Evolutionary conservation across 1,140 invertebrate species (phyloP), one percentile per base, ranked within the genome.

Genomic region (Drosophila lacertosa): DNA sequence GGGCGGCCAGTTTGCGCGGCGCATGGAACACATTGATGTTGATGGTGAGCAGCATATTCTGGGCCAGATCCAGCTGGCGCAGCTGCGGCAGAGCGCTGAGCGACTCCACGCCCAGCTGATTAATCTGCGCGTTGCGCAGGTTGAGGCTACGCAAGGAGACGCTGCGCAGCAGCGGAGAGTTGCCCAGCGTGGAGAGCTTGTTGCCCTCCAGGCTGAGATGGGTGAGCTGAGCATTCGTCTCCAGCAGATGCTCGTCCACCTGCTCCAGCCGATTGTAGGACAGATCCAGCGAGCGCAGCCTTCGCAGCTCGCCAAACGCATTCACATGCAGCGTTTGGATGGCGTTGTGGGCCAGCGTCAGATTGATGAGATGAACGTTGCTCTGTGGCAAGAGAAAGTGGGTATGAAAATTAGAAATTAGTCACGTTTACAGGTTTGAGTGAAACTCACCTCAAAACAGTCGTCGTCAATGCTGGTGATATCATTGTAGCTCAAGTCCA

Each of bases 401-500:
- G 24, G 26, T 2, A 20, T 24, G 3, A 60, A 4, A 33, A 10
- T 7, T 2, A 22, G 20, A 26, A 26, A 16, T 42, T 32, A 29
- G 9, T 42, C 53, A 48, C 33, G 3, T 2, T 9, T 6, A 33
- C 24, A 7, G 0, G 5, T 1, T 32, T 18, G 16, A 42, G 32
- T 18, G 16, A 42, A 39, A 69, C 70, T 77, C 66, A 90, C 90
- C 77, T 88, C 64, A 24, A 91, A 91, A 50, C 71, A 77, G 42
- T 80, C 70, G 60, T 73, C 81, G 7, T 91, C 90, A 45, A 91
- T 73, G 32, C 32, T 75, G 48, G 89, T 91, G 68, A 91, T 90
- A 68, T 91, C 89, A 80, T 91, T 91, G 58, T 89, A 75, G 57
- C 78, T 89, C 39, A 91, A 74, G 60, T 91, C 84, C 32, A 91